These are phyloP conservation scores for Sisyra terminalis DNA, from an alignment of 2,888 invertebrate genomes.

Conservation along the genomic window DNA sequence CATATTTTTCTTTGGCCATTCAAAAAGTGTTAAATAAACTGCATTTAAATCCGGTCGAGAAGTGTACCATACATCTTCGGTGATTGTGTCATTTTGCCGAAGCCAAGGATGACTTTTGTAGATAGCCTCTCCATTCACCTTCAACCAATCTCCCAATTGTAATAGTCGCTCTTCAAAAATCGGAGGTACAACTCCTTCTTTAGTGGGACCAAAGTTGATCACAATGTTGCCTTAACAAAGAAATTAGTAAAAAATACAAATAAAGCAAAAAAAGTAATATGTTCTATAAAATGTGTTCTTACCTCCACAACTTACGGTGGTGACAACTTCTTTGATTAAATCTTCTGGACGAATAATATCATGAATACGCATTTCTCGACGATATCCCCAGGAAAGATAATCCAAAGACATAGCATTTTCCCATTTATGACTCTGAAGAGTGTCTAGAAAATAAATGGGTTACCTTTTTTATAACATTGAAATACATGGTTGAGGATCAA, in stretches of 20 bases:
- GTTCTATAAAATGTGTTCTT: conserved; percentile 27
- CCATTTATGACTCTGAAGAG: conserved; percentile 61
- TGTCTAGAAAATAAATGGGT: conserved; percentile 24
- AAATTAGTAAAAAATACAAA: too few species aligned
- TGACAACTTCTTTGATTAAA: conserved; percentile 45
- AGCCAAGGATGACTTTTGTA: conserved; percentile 64
- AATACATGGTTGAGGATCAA: too few species aligned
- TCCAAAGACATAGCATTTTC: conserved; percentile 85
- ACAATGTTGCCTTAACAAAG: conserved; percentile 56
- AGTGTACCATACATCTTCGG: conserved; percentile 59
- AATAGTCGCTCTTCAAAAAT: conserved; percentile 74
- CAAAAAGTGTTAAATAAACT: conserved; percentile 49
- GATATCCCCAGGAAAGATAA: conserved; percentile 63
- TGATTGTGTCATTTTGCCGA: conserved; percentile 61
- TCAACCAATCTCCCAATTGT: conserved; percentile 65
- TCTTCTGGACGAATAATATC: conserved; percentile 47
- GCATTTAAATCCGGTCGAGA: conserved; percentile 17
- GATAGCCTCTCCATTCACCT: conserved; percentile 75
- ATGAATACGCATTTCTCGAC: conserved; percentile 43
- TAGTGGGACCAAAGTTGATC: conserved; percentile 79
- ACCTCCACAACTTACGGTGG: conserved; percentile 67
- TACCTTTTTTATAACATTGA: too few species aligned
- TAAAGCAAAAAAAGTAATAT: too few species aligned
- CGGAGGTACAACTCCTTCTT: conserved; percentile 69
- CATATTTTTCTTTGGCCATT: conserved; percentile 45